Percentiles rank a stretch among this genome's conserved stretches.
Evolutionary conservation across 2,113 vertebrate species (phyloP).

Genomic region (Orthonyx spaldingii): DNA sequence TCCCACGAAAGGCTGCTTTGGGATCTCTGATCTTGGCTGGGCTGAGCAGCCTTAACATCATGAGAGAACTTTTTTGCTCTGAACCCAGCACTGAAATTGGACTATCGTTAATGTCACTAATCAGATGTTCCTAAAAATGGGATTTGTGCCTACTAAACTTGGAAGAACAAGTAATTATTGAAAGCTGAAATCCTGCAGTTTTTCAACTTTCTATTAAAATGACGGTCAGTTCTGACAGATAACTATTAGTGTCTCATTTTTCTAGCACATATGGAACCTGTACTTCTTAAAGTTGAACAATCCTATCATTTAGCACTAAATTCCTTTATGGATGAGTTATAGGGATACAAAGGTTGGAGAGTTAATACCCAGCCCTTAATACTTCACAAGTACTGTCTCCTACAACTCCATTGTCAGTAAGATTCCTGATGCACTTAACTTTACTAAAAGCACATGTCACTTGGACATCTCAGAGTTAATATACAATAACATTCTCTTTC

Average conservation of each 20-base stretch:
- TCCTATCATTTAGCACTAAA: neutral
- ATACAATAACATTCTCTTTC: neutral
- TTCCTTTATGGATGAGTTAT: neutral
- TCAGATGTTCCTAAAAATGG: neutral
- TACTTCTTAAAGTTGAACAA: neutral
- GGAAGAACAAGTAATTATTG: neutral
- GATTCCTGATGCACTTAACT: neutral
- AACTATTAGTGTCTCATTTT: neutral
- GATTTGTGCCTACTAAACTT: neutral
- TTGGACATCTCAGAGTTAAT: neutral
- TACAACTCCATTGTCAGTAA: neutral
- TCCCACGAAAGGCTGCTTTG: neutral
- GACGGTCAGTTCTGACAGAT: neutral
- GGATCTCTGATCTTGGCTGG: neutral
- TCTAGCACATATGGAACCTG: neutral
- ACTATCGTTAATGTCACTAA: neutral
- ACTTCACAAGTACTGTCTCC: neutral
- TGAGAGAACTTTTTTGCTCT: neutral
- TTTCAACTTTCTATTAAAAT: neutral
- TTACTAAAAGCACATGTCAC: neutral
- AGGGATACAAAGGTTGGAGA: neutral
- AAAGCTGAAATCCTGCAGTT: neutral
- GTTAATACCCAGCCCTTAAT: neutral
- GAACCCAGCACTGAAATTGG: neutral
- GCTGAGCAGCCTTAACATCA: neutral